phyloP scores from a whole-genome alignment of 2,888 invertebrate species.

The Dichetophora obliterata region DNA sequence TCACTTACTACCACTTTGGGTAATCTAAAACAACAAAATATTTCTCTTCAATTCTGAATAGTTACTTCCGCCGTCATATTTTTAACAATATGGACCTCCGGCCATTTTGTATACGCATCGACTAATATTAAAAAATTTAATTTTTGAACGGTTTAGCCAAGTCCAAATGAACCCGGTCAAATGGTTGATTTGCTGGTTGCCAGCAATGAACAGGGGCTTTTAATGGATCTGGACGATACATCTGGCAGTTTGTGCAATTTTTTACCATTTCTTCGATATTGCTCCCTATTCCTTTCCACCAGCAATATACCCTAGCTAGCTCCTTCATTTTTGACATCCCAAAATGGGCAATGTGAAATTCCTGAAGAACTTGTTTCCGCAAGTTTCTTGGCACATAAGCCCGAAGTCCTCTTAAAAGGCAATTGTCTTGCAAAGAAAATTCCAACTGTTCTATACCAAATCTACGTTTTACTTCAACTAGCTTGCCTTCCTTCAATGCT shows the following conservation, averaged over 20 bases:
- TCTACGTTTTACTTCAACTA: too few species aligned
- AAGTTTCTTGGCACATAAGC: too few species aligned
- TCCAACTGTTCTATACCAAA: too few species aligned
- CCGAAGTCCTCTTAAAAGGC: slow-evolving; percentile 8
- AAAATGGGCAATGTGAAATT: slow-evolving; percentile 38
- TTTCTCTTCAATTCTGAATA: neutral
- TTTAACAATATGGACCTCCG: too few species aligned
- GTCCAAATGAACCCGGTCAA: neutral
- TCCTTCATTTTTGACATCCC: slow-evolving; percentile 45
- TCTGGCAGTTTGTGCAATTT: neutral
- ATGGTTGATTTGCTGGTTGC: slow-evolving; percentile 4
- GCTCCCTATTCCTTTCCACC: slow-evolving; percentile 46
- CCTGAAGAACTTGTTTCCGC: too few species aligned
- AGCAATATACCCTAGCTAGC: slow-evolving; percentile 47
- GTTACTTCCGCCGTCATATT: too few species aligned
- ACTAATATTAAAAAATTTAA: slow-evolving; percentile 47
- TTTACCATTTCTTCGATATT: neutral
- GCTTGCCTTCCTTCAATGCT: too few species aligned
- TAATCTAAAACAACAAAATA: neutral
- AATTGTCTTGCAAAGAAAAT: neutral
- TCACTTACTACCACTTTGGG: slow-evolving; percentile 17
- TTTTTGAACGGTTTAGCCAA: slow-evolving; percentile 40
- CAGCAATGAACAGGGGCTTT: slow-evolving; percentile 1
- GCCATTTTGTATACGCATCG: too few species aligned
- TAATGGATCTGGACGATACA: neutral